Base-by-base conservation (phyloP, 2,113 vertebrate genomes). In the Eclectus roratus region DNA sequence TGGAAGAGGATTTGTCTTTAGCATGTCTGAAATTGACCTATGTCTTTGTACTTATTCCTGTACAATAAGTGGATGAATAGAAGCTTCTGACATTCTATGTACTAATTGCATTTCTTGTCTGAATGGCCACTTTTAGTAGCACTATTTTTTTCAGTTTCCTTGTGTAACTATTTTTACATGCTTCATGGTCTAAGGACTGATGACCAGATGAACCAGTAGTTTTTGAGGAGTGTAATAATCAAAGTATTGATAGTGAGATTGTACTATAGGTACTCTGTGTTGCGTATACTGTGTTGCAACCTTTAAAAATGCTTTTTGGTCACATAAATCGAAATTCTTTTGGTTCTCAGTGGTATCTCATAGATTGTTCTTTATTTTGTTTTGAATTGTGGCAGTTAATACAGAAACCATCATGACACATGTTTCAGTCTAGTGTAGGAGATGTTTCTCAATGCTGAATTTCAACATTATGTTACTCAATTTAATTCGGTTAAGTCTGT, bases 401-500 rank as follows among this genome's bases (percentile, higher is more conserved):
- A 10, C 17, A 70, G 77, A 89, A 80, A 28, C 28, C 6, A 0
- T 55, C 44, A 13, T 24, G 46, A 44, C 63, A 8, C 5, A 18
- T 9, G 2, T 77, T 93, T 65, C 37, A 47, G 52, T 79, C 13
- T 19, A 27, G 13, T 9, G 14, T 37, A 85, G 27, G 47, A 89
- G 27, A 23, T 58, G 31, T 95, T 96, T 94, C 80, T 80, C 64
- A 91, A 14, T 80, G 53, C 47, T 52, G 53, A 58, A 78, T 95
- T 96, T 86, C 91, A 81, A 53, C 83, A 2, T 49, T 93, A 28
- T 21, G 14, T 96, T 94, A 60, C 91, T 86, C 23, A 85, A 60
- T 49, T 78, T 55, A 43, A 52, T 69, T 83, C 7, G 1, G 28
- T 88, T 60, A 49, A 71, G 7, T 71, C 63, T 85, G 0, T 82